These are phyloP conservation scores for Struthio camelus DNA, from an alignment of 2,113 vertebrate genomes.

Conservation along the genomic window DNA sequence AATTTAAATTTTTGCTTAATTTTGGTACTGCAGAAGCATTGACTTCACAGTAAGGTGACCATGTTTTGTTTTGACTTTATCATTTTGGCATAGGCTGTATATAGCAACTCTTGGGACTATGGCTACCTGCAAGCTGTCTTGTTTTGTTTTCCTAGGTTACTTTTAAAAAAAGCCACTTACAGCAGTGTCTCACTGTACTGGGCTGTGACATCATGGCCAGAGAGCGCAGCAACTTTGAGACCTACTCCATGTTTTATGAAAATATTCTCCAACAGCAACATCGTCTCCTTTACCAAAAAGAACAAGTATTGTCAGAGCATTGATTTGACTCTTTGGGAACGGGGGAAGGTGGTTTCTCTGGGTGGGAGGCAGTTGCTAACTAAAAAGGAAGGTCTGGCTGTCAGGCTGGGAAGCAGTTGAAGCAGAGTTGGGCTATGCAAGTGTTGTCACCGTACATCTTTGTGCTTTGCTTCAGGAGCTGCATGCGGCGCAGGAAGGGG, in stretches of 20 bases:
- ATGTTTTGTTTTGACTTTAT: neutral
- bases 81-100: neutral
- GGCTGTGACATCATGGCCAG: constrained; percentile 73
- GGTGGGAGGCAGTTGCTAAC: neutral
- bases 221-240: constrained; percentile 76
- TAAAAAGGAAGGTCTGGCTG: neutral
- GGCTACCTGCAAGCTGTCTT: neutral
- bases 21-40: neutral
- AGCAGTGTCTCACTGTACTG: constrained; percentile 71
- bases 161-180: constrained; percentile 70
- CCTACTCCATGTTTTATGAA: constrained; percentile 80
- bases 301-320: constrained; percentile 57
- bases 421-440: neutral
- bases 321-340: neutral
- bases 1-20: neutral
- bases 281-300: constrained; percentile 69
- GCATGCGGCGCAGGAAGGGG: constrained; percentile 7
- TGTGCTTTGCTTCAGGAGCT: constrained; percentile 71
- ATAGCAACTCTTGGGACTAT: neutral
- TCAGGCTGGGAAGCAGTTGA: neutral
- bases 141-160: constrained; percentile 60
- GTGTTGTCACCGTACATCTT: neutral
- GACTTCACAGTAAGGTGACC: neutral
- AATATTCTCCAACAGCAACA: constrained; percentile 73
- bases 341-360: neutral